phyloP scores from a whole-genome alignment of 2,888 invertebrate species.

The Cheiracanthium punctorium region DNA sequence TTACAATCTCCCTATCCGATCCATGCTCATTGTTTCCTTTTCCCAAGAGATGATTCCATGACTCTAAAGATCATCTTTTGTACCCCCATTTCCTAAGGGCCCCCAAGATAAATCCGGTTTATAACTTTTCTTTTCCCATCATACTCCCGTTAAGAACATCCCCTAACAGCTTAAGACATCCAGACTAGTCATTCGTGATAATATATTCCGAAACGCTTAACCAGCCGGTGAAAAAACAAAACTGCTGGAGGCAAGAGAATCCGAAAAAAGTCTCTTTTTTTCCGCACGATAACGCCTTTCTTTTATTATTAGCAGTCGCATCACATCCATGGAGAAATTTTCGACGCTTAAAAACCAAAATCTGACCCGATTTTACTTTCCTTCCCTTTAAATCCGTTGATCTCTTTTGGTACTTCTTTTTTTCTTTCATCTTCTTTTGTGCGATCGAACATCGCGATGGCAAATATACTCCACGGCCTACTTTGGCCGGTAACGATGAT shows the following conservation, averaged over 20 bases:
- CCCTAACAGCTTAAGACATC: neutral
- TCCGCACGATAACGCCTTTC: slow-evolving; percentile 16
- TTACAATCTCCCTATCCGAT: no score
- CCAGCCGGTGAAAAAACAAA: neutral
- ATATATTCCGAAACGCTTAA: neutral
- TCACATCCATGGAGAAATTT: slow-evolving; percentile 31
- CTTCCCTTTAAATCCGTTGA: slow-evolving; percentile 27
- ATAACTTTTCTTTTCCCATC: neutral
- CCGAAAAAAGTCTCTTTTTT: slow-evolving; percentile 16
- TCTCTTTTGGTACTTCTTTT: neutral
- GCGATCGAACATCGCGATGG: neutral
- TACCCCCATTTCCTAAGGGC: neutral
- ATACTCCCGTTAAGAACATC: neutral
- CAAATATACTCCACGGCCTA: slow-evolving; percentile 36
- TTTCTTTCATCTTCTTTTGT: neutral
- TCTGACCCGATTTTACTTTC: slow-evolving; percentile 57
- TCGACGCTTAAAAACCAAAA: slow-evolving; percentile 24
- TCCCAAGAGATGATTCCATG: neutral
- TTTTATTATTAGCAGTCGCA: neutral
- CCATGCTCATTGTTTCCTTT: neutral
- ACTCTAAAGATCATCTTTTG: neutral
- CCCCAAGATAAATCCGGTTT: neutral
- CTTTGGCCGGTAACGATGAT: slow-evolving; percentile 19
- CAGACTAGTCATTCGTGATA: neutral
- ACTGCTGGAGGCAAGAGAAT: neutral